These are phyloP conservation scores for Liolophura sinensis DNA, from an alignment of 1,140 invertebrate genomes.

Conservation along the genomic window DNA sequence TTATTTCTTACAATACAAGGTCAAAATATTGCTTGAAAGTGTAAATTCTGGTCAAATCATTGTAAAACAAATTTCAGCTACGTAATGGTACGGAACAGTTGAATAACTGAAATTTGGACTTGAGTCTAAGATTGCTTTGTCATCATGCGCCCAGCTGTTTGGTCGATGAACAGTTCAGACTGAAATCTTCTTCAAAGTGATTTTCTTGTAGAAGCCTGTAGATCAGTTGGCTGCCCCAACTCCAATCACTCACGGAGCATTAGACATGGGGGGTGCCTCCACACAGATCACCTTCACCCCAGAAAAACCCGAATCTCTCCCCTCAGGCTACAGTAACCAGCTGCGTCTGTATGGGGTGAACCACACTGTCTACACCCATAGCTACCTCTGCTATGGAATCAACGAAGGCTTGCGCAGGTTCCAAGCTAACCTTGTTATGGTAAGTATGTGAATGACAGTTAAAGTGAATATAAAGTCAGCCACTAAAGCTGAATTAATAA, in stretches of 20 bases:
- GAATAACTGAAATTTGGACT: no score
- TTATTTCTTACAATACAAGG: no score
- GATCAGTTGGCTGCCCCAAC: constrained; percentile 1
- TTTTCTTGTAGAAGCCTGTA: constrained; percentile 11
- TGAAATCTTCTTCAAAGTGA: neutral
- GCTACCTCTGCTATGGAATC: constrained; percentile 63
- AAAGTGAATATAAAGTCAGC: no score
- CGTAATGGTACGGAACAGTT: no score
- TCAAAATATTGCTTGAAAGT: no score
- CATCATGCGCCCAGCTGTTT: no score
- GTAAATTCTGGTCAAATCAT: no score
- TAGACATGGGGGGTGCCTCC: constrained; percentile 65
- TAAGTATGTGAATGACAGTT: constrained; percentile 11
- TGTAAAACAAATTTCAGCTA: no score
- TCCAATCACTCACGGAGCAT: constrained; percentile 49
- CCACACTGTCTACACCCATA: constrained; percentile 59
- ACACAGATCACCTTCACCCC: constrained; percentile 63
- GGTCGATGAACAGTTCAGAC: neutral
- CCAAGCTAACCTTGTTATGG: constrained; percentile 36
- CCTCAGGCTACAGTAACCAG: constrained; percentile 22
- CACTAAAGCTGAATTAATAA: no score
- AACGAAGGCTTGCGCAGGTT: constrained; percentile 46
- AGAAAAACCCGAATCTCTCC: constrained; percentile 7
- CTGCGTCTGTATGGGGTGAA: constrained; percentile 56
- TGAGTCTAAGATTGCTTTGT: no score